These are phyloP conservation scores for Salarias fasciatus DNA, from an alignment of 2,797 vertebrate genomes.

Conservation along the genomic window DNA sequence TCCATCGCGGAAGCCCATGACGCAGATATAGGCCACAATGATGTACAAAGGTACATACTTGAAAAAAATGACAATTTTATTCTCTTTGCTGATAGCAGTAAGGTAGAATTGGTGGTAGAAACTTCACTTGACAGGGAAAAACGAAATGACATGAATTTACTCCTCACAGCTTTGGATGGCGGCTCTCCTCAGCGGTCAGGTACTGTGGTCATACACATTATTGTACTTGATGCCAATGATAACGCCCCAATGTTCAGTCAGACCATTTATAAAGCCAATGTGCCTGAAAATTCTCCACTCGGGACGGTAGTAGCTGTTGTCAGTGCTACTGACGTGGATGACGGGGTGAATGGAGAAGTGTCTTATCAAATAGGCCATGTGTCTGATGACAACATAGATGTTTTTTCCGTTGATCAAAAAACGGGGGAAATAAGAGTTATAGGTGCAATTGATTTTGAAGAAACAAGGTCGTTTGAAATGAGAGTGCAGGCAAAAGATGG, in stretches of 20 bases:
- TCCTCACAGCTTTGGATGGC: too few species aligned
- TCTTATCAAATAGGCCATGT: conserved; percentile 57
- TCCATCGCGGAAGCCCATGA: conserved; percentile 73
- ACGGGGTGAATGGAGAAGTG: conserved; percentile 66
- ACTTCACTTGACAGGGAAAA: conserved; percentile 22
- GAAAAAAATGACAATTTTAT: conserved; percentile 49
- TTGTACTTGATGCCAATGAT: too few species aligned
- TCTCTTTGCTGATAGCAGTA: neutral
- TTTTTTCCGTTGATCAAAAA: conserved; percentile 49
- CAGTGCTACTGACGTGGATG: too few species aligned
- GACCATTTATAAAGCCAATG: conserved; percentile 50
- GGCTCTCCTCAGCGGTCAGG: conserved; percentile 60
- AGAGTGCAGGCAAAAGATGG: conserved; percentile 73
- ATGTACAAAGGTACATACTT: conserved; percentile 61
- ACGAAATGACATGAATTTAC: too few species aligned
- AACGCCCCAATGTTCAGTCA: conserved; percentile 28
- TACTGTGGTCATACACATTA: too few species aligned
- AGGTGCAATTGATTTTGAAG: conserved; percentile 77
- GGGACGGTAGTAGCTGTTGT: conserved; percentile 65
- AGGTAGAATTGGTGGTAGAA: conserved; percentile 2
- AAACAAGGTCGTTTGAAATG: conserved; percentile 53
- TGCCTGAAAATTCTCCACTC: conserved; percentile 69
- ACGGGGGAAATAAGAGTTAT: conserved; percentile 63
- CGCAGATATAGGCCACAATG: conserved; percentile 68
- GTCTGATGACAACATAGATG: conserved; percentile 3